Evolutionary conservation across 2,113 vertebrate genomes (phyloP).

Genomic region (Callionymus lyra): DNA sequence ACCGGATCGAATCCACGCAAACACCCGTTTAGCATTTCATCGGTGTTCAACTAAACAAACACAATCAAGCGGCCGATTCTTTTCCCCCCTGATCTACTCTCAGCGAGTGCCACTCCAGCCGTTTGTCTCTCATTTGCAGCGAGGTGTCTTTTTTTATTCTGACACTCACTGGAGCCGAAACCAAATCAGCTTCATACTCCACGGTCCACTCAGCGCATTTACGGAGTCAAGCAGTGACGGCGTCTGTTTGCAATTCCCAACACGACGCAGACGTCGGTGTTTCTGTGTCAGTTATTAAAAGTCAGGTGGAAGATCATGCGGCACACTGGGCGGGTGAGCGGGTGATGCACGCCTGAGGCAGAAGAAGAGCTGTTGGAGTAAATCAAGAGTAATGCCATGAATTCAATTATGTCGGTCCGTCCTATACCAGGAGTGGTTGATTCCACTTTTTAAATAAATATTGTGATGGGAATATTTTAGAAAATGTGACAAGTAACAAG

Average conservation of each 20-base stretch:
- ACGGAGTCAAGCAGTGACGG: neutral
- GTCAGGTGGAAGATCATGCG: slow-evolving; percentile 49
- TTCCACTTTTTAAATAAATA: too few relatives aligned
- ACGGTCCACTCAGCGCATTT: slow-evolving; percentile 2
- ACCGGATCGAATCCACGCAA: slow-evolving; percentile 42
- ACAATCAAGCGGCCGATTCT: slow-evolving; percentile 10
- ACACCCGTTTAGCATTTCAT: slow-evolving; percentile 31
- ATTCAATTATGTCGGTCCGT: too few relatives aligned
- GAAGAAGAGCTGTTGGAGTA: too few relatives aligned
- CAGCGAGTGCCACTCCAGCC: neutral
- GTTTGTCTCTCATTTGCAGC: slow-evolving; percentile 1
- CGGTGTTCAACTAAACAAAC: slow-evolving; percentile 38
- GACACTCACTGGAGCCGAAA: slow-evolving; percentile 1
- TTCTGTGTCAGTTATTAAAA: slow-evolving; percentile 49
- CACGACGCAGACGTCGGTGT: slow-evolving; percentile 37
- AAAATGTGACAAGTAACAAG: too few relatives aligned
- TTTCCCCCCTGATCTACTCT: slow-evolving; percentile 8
- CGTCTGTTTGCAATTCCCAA: slow-evolving; percentile 19
- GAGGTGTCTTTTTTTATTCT: neutral
- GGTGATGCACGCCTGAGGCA: too few relatives aligned
- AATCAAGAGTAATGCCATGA: too few relatives aligned
- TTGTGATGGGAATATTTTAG: too few relatives aligned
- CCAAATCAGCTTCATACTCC: slow-evolving; percentile 1
- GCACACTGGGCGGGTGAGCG: too few relatives aligned
- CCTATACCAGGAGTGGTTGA: too few relatives aligned